Evolutionary conservation across 2,888 invertebrate genomes (phyloP).

Genomic region (Leucozona laternaria): DNA sequence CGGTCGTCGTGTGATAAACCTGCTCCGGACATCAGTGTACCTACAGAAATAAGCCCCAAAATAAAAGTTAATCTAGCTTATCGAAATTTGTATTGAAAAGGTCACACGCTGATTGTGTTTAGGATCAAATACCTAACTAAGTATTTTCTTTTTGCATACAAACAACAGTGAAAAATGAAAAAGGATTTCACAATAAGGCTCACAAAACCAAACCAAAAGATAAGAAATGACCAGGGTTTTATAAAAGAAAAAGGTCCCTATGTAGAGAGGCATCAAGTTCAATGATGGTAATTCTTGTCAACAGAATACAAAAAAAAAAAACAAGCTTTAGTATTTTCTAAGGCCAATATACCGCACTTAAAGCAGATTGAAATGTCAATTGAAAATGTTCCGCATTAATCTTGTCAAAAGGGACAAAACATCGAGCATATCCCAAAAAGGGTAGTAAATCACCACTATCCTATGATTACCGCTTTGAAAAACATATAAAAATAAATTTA

Average conservation of each 20-base stretch:
- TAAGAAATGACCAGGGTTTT: slow-evolving; percentile 35
- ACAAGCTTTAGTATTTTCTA: background rate
- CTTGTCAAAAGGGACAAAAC: slow-evolving; percentile 7
- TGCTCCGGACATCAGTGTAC: background rate
- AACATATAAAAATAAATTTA: slow-evolving; percentile 16
- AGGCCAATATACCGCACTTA: slow-evolving; percentile 49
- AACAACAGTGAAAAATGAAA: background rate
- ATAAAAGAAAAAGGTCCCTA: background rate
- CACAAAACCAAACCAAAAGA: slow-evolving; percentile 28
- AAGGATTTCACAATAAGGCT: slow-evolving; percentile 17
- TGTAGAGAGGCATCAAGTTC: slow-evolving; percentile 12
- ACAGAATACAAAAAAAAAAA: background rate
- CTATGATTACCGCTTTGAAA: slow-evolving; percentile 27
- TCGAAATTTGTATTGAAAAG: slow-evolving; percentile 38
- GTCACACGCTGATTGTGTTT: slow-evolving; percentile 47
- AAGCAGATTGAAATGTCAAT: slow-evolving; percentile 61
- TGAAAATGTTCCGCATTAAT: slow-evolving; percentile 37
- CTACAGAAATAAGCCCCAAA: background rate
- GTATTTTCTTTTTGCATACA: background rate
- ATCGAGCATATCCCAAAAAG: slow-evolving; percentile 21
- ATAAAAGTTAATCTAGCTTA: slow-evolving; percentile 30
- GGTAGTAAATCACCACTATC: slow-evolving; percentile 8
- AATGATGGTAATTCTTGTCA: slow-evolving; percentile 31
- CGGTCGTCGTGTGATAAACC: too few species aligned
- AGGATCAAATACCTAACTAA: slow-evolving; percentile 32